Evolutionary conservation across 2,797 vertebrate species (phyloP).

Genomic region (Urosaurus nigricauda): DNA sequence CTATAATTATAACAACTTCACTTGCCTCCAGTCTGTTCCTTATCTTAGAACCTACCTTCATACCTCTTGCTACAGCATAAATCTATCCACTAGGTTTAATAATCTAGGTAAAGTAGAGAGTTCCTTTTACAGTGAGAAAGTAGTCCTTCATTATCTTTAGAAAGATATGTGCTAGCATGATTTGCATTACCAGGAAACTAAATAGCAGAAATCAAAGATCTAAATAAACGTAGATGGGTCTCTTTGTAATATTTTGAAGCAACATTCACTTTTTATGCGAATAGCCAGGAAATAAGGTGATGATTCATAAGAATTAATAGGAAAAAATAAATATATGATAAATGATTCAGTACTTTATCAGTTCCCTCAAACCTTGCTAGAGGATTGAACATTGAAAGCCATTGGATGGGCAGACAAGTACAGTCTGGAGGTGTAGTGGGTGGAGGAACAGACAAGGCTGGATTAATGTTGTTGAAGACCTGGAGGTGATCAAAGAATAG

Average conservation of each 20-base stretch:
- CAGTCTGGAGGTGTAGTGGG: too few species aligned
- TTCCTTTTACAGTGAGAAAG: slow-evolving; percentile 35
- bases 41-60: slow-evolving; percentile 74
- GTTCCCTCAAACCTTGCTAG: neutral
- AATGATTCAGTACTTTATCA: neutral
- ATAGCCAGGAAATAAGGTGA: neutral
- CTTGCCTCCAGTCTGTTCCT: slow-evolving; percentile 79
- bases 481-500: too few species aligned
- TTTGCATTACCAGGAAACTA: neutral
- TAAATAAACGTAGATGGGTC: neutral
- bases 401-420: too few species aligned
- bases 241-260: neutral
- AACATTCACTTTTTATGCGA: neutral
- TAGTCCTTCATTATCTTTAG: slow-evolving; percentile 11
- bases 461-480: too few species aligned
- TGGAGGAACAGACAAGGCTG: too few species aligned
- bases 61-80: slow-evolving; percentile 77
- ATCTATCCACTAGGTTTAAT: slow-evolving; percentile 65
- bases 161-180: neutral
- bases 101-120: slow-evolving; percentile 63
- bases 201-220: neutral
- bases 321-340: neutral
- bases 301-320: neutral
- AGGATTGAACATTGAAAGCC: neutral
- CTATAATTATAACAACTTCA: slow-evolving; percentile 82